A percentile compares a stretch with the other conserved stretches of the same genome.
Evolutionary conservation across 2,888 invertebrate species (phyloP).

Genomic region (Sinhomidia bicolor): DNA sequence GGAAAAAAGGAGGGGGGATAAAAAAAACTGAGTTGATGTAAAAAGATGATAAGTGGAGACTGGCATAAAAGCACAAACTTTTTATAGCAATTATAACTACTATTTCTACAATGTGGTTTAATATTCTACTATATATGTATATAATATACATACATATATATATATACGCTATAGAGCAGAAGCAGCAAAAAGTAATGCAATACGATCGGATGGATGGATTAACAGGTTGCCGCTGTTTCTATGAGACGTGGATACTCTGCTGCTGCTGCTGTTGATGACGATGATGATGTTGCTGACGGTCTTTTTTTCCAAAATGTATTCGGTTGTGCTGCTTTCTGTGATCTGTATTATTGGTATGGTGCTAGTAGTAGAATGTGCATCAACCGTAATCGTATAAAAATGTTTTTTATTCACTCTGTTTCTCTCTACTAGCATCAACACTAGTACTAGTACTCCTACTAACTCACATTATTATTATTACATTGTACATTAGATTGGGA

Average conservation of each 20-base stretch:
- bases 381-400: slow-evolving; percentile 15
- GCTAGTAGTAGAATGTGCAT: too few species aligned
- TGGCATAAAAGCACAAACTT: neutral
- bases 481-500: too few species aligned
- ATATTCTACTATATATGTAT: too few species aligned
- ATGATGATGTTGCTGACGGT: neutral
- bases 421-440: too few species aligned
- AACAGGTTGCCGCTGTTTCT: slow-evolving; percentile 66
- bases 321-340: neutral
- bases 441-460: neutral
- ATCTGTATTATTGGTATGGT: neutral
- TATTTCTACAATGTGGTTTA: neutral
- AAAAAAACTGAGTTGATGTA: slow-evolving; percentile 1
- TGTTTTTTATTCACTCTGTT: neutral
- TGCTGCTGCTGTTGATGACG: neutral
- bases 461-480: too few species aligned
- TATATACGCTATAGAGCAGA: too few species aligned
- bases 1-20: neutral
- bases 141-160: too few species aligned
- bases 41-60: neutral
- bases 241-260: too few species aligned
- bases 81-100: neutral
- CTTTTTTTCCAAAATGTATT: slow-evolving; percentile 44
- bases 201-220: neutral
- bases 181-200: too few species aligned